These are phyloP conservation scores for Amblyjoppa fuscipennis DNA, from an alignment of 2,888 invertebrate genomes.

Conservation along the genomic window DNA sequence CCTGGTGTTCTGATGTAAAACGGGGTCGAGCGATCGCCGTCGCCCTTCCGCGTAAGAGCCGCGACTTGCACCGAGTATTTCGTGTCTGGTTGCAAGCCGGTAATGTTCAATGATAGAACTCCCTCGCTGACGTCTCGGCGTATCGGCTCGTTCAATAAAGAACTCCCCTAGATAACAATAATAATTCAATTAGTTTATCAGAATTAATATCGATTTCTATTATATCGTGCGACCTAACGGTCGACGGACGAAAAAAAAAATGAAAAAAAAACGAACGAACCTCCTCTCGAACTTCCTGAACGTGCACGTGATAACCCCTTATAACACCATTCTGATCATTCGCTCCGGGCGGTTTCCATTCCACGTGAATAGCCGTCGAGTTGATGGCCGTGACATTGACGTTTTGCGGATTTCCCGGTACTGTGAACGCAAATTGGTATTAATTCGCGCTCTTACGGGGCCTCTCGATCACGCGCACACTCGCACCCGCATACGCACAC, in stretches of 20 bases:
- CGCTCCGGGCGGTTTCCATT: conserved; percentile 97
- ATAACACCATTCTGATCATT: conserved; percentile 98
- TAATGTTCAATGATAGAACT: conserved; percentile 92
- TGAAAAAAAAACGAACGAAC: conserved; percentile 83
- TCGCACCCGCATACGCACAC: conserved; percentile 66
- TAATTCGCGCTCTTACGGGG: conserved; percentile 68
- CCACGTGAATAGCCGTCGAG: conserved; percentile 97
- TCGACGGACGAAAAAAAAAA: conserved; percentile 12
- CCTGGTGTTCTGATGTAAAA: conserved; percentile 96
- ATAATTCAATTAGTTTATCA: conserved; percentile 31
- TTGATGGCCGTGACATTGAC: conserved; percentile 95
- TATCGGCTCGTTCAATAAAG: conserved; percentile 94
- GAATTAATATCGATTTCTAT: neutral
- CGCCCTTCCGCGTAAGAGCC: conserved; percentile 98
- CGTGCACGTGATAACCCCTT: conserved; percentile 98
- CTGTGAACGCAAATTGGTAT: conserved; percentile 88
- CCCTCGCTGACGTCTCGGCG: conserved; percentile 94
- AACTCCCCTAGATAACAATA: conserved; percentile 87
- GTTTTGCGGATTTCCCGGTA: conserved; percentile 98
- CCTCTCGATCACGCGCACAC: conserved; percentile 70
- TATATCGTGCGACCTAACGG: neutral
- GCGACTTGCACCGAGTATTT: conserved; percentile 97
- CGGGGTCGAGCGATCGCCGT: conserved; percentile 96
- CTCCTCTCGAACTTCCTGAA: conserved; percentile 95
- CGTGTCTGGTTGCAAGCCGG: conserved; percentile 97